These are phyloP conservation scores for Sternarchorhynchus goeldii DNA, from an alignment of 2,797 vertebrate species.

Conservation along the genomic window DNA sequence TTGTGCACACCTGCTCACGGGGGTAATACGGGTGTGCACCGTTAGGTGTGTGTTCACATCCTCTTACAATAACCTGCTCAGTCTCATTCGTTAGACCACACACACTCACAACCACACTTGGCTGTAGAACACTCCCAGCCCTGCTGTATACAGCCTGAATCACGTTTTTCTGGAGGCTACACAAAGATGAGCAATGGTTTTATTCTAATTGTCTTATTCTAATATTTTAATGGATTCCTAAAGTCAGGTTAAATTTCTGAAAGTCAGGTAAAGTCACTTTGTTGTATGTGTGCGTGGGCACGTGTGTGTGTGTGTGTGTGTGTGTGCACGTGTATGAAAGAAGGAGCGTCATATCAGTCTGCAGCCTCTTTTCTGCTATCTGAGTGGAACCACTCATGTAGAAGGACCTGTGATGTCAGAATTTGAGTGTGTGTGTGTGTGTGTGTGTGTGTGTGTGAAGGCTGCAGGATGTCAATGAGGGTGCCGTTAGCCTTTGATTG, in stretches of 20 bases:
- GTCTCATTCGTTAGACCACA: too few species aligned
- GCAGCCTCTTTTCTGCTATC: constrained; percentile 36
- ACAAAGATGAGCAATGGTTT: too few species aligned
- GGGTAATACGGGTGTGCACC: background rate
- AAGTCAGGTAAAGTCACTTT: constrained; percentile 36
- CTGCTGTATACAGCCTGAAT: too few species aligned
- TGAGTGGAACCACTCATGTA: constrained; percentile 43
- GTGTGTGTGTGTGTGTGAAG: constrained; percentile 14
- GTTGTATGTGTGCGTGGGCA: constrained; percentile 38
- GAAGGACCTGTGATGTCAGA: constrained; percentile 62
- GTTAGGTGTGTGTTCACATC: background rate
- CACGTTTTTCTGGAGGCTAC: too few species aligned
- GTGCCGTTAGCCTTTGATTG: constrained; percentile 62
- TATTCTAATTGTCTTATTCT: too few species aligned
- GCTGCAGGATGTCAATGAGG: constrained; percentile 63
- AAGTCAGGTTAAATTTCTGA: too few species aligned
- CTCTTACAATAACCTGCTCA: too few species aligned
- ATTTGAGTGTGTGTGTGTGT: constrained; percentile 43
- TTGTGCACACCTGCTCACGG: too few species aligned
- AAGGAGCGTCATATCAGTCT: constrained; percentile 42
- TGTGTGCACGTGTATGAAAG: constrained; percentile 20
- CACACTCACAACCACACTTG: too few species aligned
- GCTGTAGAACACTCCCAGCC: too few species aligned
- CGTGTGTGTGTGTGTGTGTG: constrained; percentile 36
- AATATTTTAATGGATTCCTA: too few species aligned